These are phyloP conservation scores for Albula glossodonta DNA, from an alignment of 2,113 vertebrate species.

Conservation along the genomic window DNA sequence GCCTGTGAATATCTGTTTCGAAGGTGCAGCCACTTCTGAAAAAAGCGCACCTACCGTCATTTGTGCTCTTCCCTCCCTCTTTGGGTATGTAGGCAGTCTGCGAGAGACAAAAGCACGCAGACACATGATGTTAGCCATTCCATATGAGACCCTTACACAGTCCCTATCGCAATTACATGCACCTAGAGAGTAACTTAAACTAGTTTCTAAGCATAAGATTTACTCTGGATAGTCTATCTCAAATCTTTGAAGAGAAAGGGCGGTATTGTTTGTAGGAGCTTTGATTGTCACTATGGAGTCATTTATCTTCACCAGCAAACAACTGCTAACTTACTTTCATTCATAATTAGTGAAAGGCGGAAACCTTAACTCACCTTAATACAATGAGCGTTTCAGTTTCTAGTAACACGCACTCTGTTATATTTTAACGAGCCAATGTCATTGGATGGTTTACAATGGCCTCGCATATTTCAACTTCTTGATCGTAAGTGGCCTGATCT, in stretches of 20 bases:
- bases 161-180: background rate
- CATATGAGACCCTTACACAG: background rate
- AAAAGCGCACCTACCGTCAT: slow-evolving; percentile 68
- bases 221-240: background rate
- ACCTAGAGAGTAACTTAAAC: background rate
- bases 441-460: background rate
- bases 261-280: background rate
- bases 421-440: background rate
- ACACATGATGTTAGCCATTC: background rate
- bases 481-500: background rate
- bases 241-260: background rate
- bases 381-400: background rate
- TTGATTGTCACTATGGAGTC: background rate
- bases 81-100: slow-evolving; percentile 77
- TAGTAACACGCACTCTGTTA: background rate
- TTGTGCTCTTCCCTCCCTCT: slow-evolving; percentile 63
- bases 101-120: slow-evolving; percentile 26
- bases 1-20: background rate
- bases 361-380: background rate
- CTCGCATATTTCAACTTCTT: background rate
- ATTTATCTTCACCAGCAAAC: background rate
- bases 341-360: background rate
- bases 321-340: background rate
- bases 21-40: background rate
- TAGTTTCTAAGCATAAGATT: background rate